A percentile compares a stretch with the other conserved stretches of the same genome.
phyloP scores from a whole-genome alignment of 2,888 invertebrate species.

The Microplitis manilae region DNA sequence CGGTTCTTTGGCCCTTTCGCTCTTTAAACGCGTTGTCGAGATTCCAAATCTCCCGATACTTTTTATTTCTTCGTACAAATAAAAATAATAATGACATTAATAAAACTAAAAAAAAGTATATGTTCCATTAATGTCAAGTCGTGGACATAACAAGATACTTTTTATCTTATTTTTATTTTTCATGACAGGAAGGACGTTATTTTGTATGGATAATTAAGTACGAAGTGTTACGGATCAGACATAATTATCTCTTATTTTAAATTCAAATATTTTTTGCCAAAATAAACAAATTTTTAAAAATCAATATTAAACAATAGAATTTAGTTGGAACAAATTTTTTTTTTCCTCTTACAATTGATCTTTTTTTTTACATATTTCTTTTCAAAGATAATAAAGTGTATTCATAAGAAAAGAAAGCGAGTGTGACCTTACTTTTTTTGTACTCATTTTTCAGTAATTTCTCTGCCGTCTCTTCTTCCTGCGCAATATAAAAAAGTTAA shows the following conservation, averaged over 20 bases:
- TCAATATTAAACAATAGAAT: neutral
- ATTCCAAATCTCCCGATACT: slow-evolving; percentile 8
- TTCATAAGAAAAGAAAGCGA: slow-evolving; percentile 21
- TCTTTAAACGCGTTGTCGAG: slow-evolving; percentile 20
- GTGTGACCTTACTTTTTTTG: slow-evolving; percentile 14
- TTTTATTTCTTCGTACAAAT: neutral
- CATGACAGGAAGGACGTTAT: slow-evolving; percentile 25
- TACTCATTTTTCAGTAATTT: slow-evolving; percentile 6
- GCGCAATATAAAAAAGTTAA: slow-evolving; percentile 4
- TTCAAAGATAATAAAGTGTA: slow-evolving; percentile 15
- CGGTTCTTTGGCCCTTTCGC: slow-evolving; percentile 27
- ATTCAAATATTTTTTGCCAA: neutral
- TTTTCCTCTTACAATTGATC: neutral
- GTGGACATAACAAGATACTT: slow-evolving; percentile 5
- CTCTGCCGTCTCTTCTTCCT: slow-evolving; percentile 7
- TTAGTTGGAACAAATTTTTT: neutral
- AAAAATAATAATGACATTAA: slow-evolving; percentile 1
- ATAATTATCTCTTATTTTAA: slow-evolving; percentile 20
- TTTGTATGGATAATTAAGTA: slow-evolving; percentile 15
- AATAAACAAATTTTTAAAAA: neutral
- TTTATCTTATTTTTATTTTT: slow-evolving; percentile 8
- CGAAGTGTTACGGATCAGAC: slow-evolving; percentile 24
- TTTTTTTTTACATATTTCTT: neutral
- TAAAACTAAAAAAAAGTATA: slow-evolving; percentile 4
- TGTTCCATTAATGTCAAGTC: slow-evolving; percentile 16